phyloP scores from a whole-genome alignment of 2,113 vertebrate genomes.

The Sardina pilchardus region DNA sequence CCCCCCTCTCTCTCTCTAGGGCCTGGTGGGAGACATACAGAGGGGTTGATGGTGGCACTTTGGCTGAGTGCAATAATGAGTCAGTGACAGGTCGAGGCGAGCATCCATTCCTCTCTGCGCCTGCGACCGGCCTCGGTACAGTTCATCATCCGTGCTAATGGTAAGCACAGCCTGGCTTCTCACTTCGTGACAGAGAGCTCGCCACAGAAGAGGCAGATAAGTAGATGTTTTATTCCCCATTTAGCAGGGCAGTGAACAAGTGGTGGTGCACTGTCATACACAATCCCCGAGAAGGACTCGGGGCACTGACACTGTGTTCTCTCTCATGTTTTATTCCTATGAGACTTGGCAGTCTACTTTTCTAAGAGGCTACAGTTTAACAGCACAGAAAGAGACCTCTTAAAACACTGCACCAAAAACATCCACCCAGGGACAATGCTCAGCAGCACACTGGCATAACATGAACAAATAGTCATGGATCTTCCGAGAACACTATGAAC shows the following conservation, averaged over 20 bases:
- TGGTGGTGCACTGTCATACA: slow-evolving; percentile 1
- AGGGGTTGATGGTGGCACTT: slow-evolving; percentile 13
- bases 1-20: background rate
- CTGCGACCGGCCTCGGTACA: slow-evolving; percentile 1
- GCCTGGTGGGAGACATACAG: background rate
- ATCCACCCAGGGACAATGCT: background rate
- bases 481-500: background rate
- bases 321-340: slow-evolving; percentile 17
- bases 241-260: slow-evolving; percentile 11
- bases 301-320: slow-evolving; percentile 5
- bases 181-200: slow-evolving; percentile 10
- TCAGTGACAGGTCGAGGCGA: slow-evolving; percentile 9
- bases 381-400: slow-evolving; percentile 9
- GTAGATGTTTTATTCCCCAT: slow-evolving; percentile 17
- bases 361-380: background rate
- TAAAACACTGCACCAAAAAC: slow-evolving; percentile 3
- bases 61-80: slow-evolving; percentile 9
- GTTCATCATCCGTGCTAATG: slow-evolving; percentile 16
- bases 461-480: background rate
- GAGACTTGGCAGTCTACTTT: background rate
- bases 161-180: background rate
- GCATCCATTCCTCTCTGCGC: slow-evolving; percentile 3
- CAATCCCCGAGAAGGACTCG: background rate
- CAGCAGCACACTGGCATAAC: background rate
- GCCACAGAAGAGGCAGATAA: slow-evolving; percentile 2